Base-by-base conservation (phyloP, 2,888 invertebrate genomes). In the Eupithecia exiguata region DNA sequence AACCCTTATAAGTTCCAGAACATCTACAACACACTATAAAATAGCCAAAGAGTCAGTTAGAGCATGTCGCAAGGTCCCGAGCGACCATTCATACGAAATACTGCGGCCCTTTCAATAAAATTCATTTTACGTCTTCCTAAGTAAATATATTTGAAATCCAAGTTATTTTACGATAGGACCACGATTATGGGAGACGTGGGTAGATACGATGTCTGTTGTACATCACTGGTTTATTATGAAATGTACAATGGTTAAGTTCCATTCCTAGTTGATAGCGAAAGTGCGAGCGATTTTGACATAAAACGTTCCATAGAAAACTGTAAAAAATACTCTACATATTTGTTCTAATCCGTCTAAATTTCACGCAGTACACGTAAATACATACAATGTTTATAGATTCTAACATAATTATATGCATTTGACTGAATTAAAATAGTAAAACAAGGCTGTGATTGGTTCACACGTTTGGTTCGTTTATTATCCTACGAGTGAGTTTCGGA, bases 61-160 rank as follows among this genome's bases (percentile, higher is more conserved):
- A n/a, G n/a, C n/a, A n/a, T 38, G 73, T 67, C 68, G 63, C 68
- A 65, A n/a, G 63, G 18, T 65, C 61, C 70, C 66, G n/a, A 6
- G 46, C 53, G 65, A 69, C 71, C 63, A 62, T 75, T 72, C 68
- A 69, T 63, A 65, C 71, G 46, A 82, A 82, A 81, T 84, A 84
- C 84, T 80, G 83, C 81, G 83, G 79, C 79, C 74, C 78, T 81
- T 81, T 83, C 84, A 81, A 85, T 84, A 82, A 83, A 85, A 87
- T 85, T 85, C 80, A 83, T 84, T 87, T 86, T 86, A 87, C 84
- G 83, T 84, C 84, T 84, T 83, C 81, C 81, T 84, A 80, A 88
- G 85, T 87, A 86, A 86, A 87, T 87, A 87, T 86, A 86, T 88
- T 86, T 85, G 84, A 84, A 88, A 87, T 86, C 83, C 84, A 83